phyloP scores from a whole-genome alignment of 1,140 invertebrate species.

The Rhyacophila brunnea region DNA sequence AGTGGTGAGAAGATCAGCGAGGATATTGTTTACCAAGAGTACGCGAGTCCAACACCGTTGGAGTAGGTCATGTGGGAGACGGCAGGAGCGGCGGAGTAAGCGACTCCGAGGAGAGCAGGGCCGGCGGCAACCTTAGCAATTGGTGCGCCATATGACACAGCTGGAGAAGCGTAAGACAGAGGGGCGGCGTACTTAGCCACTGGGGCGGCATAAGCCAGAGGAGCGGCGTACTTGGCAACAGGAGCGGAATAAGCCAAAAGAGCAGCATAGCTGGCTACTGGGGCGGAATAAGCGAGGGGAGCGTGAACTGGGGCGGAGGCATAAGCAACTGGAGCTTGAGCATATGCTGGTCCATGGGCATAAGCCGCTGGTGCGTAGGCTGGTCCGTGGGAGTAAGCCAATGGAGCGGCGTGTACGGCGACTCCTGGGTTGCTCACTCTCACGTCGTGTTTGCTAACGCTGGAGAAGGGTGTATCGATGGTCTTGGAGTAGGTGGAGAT shows the following conservation, averaged over 20 bases:
- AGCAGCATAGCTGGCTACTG: constrained; percentile 26
- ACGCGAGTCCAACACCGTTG: constrained; percentile 59
- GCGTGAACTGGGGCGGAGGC: constrained; percentile 36
- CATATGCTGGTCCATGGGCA: no score
- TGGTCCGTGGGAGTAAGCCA: constrained; percentile 24
- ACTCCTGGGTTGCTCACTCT: constrained; percentile 63
- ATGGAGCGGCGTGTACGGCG: constrained; percentile 36
- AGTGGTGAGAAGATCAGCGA: no score
- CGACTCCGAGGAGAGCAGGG: constrained; percentile 52
- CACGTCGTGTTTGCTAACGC: constrained; percentile 62
- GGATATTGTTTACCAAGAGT: constrained; percentile 48
- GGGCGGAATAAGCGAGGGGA: constrained; percentile 17
- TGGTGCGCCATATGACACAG: constrained; percentile 38
- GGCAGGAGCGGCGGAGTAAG: constrained; percentile 65
- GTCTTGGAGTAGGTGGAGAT: constrained; percentile 64
- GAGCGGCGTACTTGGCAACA: constrained; percentile 33
- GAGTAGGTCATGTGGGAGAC: constrained; percentile 66
- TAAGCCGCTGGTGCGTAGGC: constrained; percentile 16
- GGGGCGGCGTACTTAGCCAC: constrained; percentile 32
- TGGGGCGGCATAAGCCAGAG: constrained; percentile 45
- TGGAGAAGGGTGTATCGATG: constrained; percentile 68
- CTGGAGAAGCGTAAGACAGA: constrained; percentile 47
- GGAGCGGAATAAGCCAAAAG: constrained; percentile 24
- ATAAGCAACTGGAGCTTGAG: constrained; percentile 39
- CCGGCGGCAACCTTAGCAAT: constrained; percentile 46